A percentile compares a stretch with the other conserved stretches of the same genome.
Evolutionary conservation across 1,140 invertebrate species (phyloP).

Genomic region (Philopotamus ludificatus): DNA sequence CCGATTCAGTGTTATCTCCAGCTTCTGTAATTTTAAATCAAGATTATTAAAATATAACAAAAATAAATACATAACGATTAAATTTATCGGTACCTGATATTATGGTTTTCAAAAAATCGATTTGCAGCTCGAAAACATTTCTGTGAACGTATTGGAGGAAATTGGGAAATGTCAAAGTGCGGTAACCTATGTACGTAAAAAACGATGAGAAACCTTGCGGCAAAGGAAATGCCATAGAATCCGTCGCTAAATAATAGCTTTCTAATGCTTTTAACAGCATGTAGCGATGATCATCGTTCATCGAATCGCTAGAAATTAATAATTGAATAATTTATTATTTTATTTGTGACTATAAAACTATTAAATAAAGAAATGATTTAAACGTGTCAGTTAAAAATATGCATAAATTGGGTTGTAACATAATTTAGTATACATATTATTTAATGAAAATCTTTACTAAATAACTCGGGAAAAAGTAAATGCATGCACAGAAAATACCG

Average conservation of each 20-base stretch:
- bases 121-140: constrained; percentile 80
- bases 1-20: constrained; percentile 63
- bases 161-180: constrained; percentile 69
- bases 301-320: constrained; percentile 69
- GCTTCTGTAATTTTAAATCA: constrained; percentile 58
- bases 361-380: too few relatives aligned
- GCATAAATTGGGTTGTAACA: too few relatives aligned
- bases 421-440: too few relatives aligned
- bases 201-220: constrained; percentile 84
- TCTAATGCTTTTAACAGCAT: constrained; percentile 72
- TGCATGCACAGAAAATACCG: too few relatives aligned
- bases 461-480: too few relatives aligned
- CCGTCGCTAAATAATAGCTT: constrained; percentile 73
- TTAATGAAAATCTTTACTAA: too few relatives aligned
- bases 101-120: constrained; percentile 82
- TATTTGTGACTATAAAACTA: too few relatives aligned
- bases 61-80: not conserved
- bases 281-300: constrained; percentile 65
- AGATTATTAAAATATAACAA: constrained; percentile 9
- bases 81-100: constrained; percentile 67
- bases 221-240: constrained; percentile 77
- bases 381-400: too few relatives aligned
- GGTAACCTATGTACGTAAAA: constrained; percentile 80
- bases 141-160: constrained; percentile 79
- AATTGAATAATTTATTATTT: too few relatives aligned